These are phyloP conservation scores for Lophotriccus pileatus DNA, from an alignment of 2,797 vertebrate genomes.

Conservation along the genomic window DNA sequence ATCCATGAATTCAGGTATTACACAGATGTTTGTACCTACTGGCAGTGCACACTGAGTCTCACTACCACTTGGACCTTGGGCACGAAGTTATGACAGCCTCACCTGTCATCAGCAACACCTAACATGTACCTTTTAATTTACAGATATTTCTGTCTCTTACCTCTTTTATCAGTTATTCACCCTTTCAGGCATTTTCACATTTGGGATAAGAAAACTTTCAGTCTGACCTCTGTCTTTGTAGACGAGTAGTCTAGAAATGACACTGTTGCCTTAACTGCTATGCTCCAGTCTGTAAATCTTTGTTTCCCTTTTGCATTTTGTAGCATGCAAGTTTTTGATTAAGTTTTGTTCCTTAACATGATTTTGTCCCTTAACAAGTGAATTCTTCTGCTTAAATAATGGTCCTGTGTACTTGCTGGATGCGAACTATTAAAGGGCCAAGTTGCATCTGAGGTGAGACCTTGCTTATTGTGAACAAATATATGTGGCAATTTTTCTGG, in stretches of 20 bases:
- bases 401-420: background rate
- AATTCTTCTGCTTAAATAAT: background rate
- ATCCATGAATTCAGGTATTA: background rate
- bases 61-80: accelerated
- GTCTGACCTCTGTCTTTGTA: background rate
- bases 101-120: background rate
- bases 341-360: background rate
- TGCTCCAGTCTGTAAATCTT: background rate
- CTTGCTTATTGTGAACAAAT: background rate
- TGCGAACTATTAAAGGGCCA: background rate
- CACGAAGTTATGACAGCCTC: background rate
- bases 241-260: background rate
- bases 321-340: background rate
- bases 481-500: accelerated
- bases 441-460: background rate
- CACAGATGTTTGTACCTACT: background rate
- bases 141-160: background rate
- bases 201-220: background rate
- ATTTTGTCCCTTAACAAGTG: background rate
- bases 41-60: background rate
- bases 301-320: background rate
- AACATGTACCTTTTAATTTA: background rate
- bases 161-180: background rate
- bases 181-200: background rate
- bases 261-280: background rate